phyloP scores from a whole-genome alignment of 2,113 vertebrate species.

The Chaetops frenatus region DNA sequence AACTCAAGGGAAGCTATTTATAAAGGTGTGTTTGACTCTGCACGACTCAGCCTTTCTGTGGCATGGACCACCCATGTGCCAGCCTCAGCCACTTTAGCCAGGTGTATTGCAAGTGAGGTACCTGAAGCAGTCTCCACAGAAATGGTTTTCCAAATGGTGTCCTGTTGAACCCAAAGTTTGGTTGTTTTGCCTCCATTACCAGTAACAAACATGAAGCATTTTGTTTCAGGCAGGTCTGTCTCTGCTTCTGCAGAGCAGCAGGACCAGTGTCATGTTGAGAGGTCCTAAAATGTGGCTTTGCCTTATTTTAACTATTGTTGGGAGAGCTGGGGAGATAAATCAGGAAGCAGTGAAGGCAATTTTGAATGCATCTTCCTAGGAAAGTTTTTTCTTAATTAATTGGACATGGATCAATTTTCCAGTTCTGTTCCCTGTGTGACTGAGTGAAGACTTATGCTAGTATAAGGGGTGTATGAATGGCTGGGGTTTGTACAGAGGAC shows the following conservation, averaged over 20 bases:
- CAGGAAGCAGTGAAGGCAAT: not conserved
- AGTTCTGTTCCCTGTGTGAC: not conserved
- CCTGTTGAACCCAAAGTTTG: not conserved
- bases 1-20: not conserved
- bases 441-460: not conserved
- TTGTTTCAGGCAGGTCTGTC: not conserved
- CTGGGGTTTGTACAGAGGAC: not conserved
- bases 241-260: not conserved
- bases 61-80: too few species aligned
- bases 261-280: not conserved
- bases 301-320: not conserved
- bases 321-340: not conserved
- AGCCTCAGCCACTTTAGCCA: not conserved
- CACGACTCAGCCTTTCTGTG: not conserved
- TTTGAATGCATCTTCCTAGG: not conserved
- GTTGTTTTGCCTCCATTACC: not conserved
- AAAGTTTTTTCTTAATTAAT: not conserved
- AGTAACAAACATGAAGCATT: not conserved
- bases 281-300: not conserved
- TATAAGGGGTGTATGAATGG: not conserved
- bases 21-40: not conserved
- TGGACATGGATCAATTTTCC: constrained; percentile 3
- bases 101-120: not conserved
- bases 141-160: not conserved
- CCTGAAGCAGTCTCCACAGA: not conserved